Percentiles rank a stretch among this genome's conserved stretches.
Conservation (phyloP, 2,888 invertebrate genomes). For the Gymnosoma rotundatum region DNA sequence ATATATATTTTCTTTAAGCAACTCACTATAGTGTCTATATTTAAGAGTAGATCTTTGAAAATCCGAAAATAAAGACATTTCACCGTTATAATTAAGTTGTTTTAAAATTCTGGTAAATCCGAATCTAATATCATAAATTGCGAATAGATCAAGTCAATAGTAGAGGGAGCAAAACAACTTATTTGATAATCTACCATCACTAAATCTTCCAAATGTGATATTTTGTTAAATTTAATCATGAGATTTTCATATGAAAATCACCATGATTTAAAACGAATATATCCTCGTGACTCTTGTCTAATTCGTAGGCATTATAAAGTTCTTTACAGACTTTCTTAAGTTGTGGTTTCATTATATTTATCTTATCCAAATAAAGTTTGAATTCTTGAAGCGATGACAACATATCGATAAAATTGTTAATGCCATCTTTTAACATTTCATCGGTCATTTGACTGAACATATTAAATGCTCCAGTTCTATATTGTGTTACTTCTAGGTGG, state of each 20-base stretch:
- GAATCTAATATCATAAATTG: slow-evolving; percentile 63
- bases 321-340: slow-evolving; percentile 47
- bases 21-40: slow-evolving; percentile 65
- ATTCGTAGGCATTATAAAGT: slow-evolving; percentile 41
- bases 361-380: slow-evolving; percentile 68
- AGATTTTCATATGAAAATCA: slow-evolving; percentile 77
- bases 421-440: slow-evolving; percentile 59
- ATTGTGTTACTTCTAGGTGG: slow-evolving; percentile 38
- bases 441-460: neutral
- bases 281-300: slow-evolving; percentile 14
- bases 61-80: slow-evolving; percentile 66
- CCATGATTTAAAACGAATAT: slow-evolving; percentile 76
- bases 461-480: slow-evolving; percentile 49
- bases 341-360: slow-evolving; percentile 67
- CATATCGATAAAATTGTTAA: slow-evolving; percentile 71
- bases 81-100: slow-evolving; percentile 66
- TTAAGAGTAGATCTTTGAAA: slow-evolving; percentile 69
- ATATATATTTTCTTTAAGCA: neutral
- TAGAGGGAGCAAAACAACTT: slow-evolving; percentile 67
- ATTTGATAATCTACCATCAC: slow-evolving; percentile 70
- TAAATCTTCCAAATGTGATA: slow-evolving; percentile 44
- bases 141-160: slow-evolving; percentile 68
- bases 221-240: slow-evolving; percentile 73
- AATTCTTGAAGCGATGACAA: slow-evolving; percentile 66
- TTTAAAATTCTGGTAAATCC: slow-evolving; percentile 58